phyloP scores from a whole-genome alignment of 1,140 invertebrate genomes.

The Hyles vespertilio region DNA sequence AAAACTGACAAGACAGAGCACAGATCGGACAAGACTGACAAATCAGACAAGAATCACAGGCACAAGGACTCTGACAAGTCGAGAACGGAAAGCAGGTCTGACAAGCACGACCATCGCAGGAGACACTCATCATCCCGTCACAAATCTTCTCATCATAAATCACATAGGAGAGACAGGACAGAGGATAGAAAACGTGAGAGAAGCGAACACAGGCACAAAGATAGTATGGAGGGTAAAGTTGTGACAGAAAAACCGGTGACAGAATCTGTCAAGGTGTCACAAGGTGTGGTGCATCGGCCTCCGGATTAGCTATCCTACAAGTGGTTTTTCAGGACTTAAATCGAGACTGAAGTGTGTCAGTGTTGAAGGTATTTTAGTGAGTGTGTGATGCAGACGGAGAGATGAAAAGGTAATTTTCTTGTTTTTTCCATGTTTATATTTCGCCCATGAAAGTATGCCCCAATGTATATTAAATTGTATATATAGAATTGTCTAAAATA shows the following conservation, averaged over 20 bases:
- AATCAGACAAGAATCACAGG: conserved; percentile 27
- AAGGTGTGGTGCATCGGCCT: conserved; percentile 45
- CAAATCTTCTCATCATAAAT: conserved; percentile 53
- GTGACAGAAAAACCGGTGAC: conserved; percentile 5
- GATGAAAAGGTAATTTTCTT: too few species aligned
- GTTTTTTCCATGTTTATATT: too few species aligned
- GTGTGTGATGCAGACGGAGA: too few species aligned
- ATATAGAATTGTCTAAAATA: too few species aligned
- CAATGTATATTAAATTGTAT: too few species aligned
- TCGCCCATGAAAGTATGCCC: too few species aligned
- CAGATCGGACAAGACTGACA: conserved; percentile 21
- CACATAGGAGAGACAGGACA: conserved; percentile 48
- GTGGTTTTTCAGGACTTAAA: conserved; percentile 8
- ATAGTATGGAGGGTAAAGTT: conserved; percentile 19
- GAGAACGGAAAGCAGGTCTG: conserved; percentile 13
- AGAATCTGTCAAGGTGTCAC: conserved; percentile 40
- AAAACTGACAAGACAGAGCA: conserved; percentile 8
- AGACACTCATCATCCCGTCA: conserved; percentile 53
- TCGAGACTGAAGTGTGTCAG: conserved; percentile 16
- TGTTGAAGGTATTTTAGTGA: conserved; percentile 9
- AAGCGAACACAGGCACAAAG: conserved; percentile 35
- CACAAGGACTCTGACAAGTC: conserved; percentile 33
- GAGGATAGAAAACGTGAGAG: conserved; percentile 46
- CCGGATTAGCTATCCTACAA: conserved; percentile 44
- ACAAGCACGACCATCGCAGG: conserved; percentile 51